Evolutionary conservation across 2,888 invertebrate species (phyloP).

Genomic region (Spodoptera picta): DNA sequence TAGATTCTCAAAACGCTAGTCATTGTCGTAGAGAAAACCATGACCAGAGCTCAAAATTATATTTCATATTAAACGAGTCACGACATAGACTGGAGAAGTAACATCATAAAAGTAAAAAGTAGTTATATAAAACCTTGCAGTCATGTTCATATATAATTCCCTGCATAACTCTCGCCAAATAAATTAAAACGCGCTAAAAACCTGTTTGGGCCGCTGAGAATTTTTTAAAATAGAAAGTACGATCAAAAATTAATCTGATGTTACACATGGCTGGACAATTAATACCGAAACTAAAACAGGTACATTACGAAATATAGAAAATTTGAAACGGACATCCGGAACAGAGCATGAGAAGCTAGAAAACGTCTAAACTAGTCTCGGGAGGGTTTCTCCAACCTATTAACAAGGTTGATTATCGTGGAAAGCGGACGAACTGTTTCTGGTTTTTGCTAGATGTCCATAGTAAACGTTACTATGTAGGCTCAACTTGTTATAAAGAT

Average conservation of each 20-base stretch:
- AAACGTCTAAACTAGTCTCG: conserved; percentile 73
- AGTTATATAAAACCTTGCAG: conserved; percentile 71
- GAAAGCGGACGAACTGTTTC: conserved; percentile 81
- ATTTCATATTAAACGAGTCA: conserved; percentile 48
- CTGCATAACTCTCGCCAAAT: conserved; percentile 72
- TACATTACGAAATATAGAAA: conserved; percentile 55
- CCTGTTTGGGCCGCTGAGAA: conserved; percentile 65
- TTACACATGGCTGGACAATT: conserved; percentile 48
- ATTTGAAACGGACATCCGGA: conserved; percentile 70
- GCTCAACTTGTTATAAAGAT: conserved; percentile 78
- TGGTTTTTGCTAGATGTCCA: conserved; percentile 84
- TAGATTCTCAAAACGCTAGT: conserved; percentile 27
- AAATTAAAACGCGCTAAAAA: conserved; percentile 72
- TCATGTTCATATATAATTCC: conserved; percentile 66
- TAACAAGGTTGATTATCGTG: conserved; percentile 81
- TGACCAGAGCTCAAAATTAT: conserved; percentile 42
- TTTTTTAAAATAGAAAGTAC: conserved; percentile 79
- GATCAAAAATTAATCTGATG: conserved; percentile 54
- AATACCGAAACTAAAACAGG: conserved; percentile 48
- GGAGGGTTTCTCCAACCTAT: conserved; percentile 84
- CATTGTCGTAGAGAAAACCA: conserved; percentile 53
- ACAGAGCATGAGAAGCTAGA: conserved; percentile 72
- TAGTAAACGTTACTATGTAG: conserved; percentile 76
- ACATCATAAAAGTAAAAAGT: conserved; percentile 68
- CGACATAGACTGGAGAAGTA: conserved; percentile 48